Evolutionary conservation across 2,888 invertebrate genomes (phyloP).

Genomic region (Hydroisotoma schaefferi): DNA sequence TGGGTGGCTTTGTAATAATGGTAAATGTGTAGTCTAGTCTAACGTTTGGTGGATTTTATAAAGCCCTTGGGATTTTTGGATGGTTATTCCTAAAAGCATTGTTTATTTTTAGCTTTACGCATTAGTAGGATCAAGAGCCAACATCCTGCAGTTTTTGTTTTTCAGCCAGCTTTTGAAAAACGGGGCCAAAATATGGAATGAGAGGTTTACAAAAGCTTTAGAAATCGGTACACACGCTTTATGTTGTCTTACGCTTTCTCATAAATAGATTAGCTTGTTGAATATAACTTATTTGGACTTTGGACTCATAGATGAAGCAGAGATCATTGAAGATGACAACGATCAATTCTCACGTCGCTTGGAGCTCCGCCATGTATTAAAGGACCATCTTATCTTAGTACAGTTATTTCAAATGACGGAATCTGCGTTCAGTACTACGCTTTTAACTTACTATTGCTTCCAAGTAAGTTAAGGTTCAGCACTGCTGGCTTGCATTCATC

Average conservation of each 20-base stretch:
- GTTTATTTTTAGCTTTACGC: constrained; percentile 15
- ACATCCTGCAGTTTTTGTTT: constrained; percentile 41
- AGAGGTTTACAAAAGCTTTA: constrained; percentile 29
- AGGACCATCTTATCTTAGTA: constrained; percentile 43
- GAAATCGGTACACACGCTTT: constrained; percentile 5
- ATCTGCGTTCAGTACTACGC: constrained; percentile 31
- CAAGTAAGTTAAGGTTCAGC: constrained; percentile 25
- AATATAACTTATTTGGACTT: too few species aligned
- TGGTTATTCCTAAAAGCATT: neutral
- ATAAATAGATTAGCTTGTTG: too few species aligned
- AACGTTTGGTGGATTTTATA: too few species aligned
- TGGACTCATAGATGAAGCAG: too few species aligned
- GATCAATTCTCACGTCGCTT: constrained; percentile 31
- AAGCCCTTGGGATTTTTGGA: neutral
- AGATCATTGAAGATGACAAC: constrained; percentile 12
- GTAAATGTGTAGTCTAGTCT: neutral
- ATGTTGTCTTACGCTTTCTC: too few species aligned
- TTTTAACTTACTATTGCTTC: constrained; percentile 35
- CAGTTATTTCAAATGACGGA: constrained; percentile 44
- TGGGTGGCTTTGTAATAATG: constrained; percentile 27
- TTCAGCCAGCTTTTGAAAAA: constrained; percentile 39
- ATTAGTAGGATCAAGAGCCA: constrained; percentile 32
- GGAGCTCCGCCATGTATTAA: constrained; percentile 28
- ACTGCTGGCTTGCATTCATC: too few species aligned
- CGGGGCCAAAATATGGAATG: constrained; percentile 40